phyloP scores from a whole-genome alignment of 64 coral and sea anemone genomes.

The Pocillopora verrucosa region DNA sequence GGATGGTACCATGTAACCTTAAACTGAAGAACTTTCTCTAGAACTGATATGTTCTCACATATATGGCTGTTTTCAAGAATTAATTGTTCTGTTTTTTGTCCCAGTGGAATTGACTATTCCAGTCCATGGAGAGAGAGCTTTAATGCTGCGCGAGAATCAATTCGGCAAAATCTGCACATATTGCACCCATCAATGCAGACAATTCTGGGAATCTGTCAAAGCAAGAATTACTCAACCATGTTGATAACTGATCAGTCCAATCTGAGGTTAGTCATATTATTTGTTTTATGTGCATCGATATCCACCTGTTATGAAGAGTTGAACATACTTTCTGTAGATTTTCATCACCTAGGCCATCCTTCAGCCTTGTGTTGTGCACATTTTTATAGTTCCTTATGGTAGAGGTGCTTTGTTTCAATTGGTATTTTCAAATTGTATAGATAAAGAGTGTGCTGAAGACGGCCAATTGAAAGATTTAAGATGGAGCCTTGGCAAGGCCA shows the following conservation, averaged over 20 bases:
- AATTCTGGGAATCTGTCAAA: constrained; percentile 92
- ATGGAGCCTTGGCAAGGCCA: no score
- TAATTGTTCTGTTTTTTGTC: neutral
- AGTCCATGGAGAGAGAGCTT: constrained; percentile 98
- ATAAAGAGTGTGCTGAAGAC: no score
- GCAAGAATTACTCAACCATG: constrained; percentile 86
- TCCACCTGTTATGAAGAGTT: no score
- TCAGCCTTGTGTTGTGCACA: no score
- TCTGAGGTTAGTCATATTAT: constrained; percentile 47
- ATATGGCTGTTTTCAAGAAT: neutral
- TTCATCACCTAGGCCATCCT: no score
- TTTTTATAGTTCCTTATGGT: no score
- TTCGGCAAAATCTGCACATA: constrained; percentile 84
- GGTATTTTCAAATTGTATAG: no score
- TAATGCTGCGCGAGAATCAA: constrained; percentile 64
- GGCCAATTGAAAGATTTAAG: no score
- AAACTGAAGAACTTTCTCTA: no score
- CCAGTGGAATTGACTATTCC: constrained; percentile 90
- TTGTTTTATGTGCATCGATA: neutral
- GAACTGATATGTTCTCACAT: neutral
- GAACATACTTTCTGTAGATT: no score
- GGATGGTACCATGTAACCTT: no score
- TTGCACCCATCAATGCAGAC: constrained; percentile 99
- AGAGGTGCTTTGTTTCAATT: no score
- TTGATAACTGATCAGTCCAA: constrained; percentile 87